Base-by-base conservation (phyloP, 2,797 vertebrate species). In the Labroides dimidiatus region DNA sequence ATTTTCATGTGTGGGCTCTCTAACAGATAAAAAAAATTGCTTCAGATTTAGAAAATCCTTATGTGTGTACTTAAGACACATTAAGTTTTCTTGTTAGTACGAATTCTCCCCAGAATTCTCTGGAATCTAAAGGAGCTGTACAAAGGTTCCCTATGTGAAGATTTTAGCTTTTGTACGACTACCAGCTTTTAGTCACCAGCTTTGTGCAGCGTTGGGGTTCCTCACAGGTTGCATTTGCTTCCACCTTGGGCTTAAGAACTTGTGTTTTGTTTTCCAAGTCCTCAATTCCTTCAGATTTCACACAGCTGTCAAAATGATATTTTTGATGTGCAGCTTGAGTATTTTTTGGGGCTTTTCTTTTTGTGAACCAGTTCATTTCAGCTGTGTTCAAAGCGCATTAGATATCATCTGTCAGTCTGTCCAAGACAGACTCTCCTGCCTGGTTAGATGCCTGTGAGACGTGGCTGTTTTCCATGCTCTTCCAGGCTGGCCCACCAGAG, bases 381-480 rank as follows among this genome's bases (percentile, higher is more conserved):
- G 70, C 71, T 84, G 14, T 77, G 72, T 85, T 77, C 60, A 73
- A 61, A 84, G 70, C 30, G 24, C 53, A 42, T 57, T 51, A 41
- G 72, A 75, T 81, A 81, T 58, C 65, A 48, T 74, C 74, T 84
- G 81, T 87, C 67, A 73, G 78, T 77, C 67, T 73, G 76, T 77
- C 75, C 80, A 65, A 85, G 82, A 72, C 72, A 47, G 87, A 81
- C 77, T 81, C 64, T 82, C 75, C 81, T 90, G 85, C 84, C 88
- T 80, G 57, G 43, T 81, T 47, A 64, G 66, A 75, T 64, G 86
- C 85, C 85, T 88, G 87, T 91, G 91, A 93, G 89, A 93, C 89
- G 87, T 93, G 93, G 89, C 91, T 89, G 88, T 93, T 94, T 92
- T 93, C 91, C 92, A 91, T 75, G 60, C 83, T 84, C 82, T 56